phyloP scores from a whole-genome alignment of 2,888 invertebrate species.

The Dicyrtoma fusca region DNA sequence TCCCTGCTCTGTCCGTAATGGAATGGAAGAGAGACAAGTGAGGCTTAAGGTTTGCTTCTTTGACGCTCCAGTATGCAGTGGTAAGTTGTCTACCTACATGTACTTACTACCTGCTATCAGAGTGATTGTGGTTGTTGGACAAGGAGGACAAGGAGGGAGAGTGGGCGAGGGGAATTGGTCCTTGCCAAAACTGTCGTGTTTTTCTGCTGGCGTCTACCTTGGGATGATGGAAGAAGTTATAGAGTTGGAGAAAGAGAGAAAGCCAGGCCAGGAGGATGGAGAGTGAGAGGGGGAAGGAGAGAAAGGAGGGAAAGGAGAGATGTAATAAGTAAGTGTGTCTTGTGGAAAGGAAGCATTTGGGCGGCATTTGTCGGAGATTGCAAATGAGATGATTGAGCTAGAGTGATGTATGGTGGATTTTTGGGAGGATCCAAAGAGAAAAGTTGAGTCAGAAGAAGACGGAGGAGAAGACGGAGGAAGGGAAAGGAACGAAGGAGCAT shows the following conservation, averaged over 20 bases:
- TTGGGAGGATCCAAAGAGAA: conserved; percentile 42
- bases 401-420: conserved; percentile 53
- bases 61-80: not conserved
- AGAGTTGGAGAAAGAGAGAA: not conserved
- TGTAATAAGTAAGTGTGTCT: conserved; percentile 29
- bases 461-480: conserved; percentile 34
- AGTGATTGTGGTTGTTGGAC: conserved; percentile 12
- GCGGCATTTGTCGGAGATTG: conserved; percentile 53
- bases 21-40: conserved; percentile 21
- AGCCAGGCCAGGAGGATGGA: conserved; percentile 4
- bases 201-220: not conserved
- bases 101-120: conserved; percentile 1
- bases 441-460: conserved; percentile 32
- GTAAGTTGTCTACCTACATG: not conserved
- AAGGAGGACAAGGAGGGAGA: conserved; percentile 15
- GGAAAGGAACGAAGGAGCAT: conserved; percentile 40
- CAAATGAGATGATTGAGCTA: conserved; percentile 54
- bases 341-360: conserved; percentile 38
- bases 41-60: not conserved
- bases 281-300: not conserved
- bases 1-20: conserved; percentile 11
- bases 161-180: not conserved
- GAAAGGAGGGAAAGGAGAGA: not conserved
- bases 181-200: not conserved
- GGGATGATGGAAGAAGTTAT: conserved; percentile 13